Base-by-base conservation (phyloP, 2,113 vertebrate species). In the Microcebus griseorufus region DNA sequence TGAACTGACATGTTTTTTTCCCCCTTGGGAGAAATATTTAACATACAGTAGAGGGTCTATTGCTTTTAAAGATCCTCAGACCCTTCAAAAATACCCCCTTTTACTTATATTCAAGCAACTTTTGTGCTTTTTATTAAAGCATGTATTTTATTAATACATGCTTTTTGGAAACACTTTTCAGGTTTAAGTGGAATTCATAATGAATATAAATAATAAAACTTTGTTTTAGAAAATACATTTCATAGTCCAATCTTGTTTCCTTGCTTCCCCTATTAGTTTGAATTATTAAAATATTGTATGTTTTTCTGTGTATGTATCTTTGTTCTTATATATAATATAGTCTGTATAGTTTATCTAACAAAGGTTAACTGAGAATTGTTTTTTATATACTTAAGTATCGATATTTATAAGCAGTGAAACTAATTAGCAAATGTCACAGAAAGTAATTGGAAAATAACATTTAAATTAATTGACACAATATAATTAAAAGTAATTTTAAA, bases 91-190 rank as follows among this genome's bases (percentile, higher is more conserved):
- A 34, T 51, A 42, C 6, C 2, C 8, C 39, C 16, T 18, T 92
- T 81, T 60, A 76, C 85, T 89, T 86, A 67, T 53, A 48, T n/a
- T 42, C 45, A 69, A 58, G 55, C 6, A 79, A 79, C 53, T 86
- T 93, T 82, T 90, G n/a, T 91, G 22, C 32, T 88, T 88, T 93
- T 96, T 89, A 82, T 62, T 69, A 81, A 91, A 76, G 13, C 11
- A 88, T 11, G 0, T 73, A 16, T 73, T 17, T 90, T 67, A 32
- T 78, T 60, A 67, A 53, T 58, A 6, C 42, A 42, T 48, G 5
- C 20, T 88, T 25, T 84, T 88, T 70, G 23, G 60, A 88, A 96
- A 96, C 6, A 70, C 2, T 60, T 88, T 87, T 84, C 25, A 92
- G 72, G 25, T 53, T 88, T 76, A 88, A 60, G 20, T 65, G 12